Evolutionary conservation across 2,888 invertebrate species (phyloP).

Genomic region (Isotomurus palustris): DNA sequence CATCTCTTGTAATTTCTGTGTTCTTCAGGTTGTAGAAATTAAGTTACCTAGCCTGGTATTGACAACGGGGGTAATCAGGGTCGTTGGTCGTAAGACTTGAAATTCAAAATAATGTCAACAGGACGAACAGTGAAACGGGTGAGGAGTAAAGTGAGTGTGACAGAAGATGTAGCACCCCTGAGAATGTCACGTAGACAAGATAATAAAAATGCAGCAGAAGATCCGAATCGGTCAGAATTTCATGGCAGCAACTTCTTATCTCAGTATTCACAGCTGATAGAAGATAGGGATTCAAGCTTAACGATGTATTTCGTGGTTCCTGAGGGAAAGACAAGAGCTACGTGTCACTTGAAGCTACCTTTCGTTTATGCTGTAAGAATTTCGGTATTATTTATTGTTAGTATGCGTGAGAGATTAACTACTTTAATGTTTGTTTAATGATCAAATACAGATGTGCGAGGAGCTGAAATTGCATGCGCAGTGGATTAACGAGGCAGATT

Average conservation of each 20-base stretch:
- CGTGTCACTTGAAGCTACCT: conserved; percentile 12
- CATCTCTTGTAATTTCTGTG: too few species aligned
- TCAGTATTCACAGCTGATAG: conserved; percentile 5
- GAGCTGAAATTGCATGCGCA: conserved; percentile 59
- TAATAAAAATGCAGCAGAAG: too few species aligned
- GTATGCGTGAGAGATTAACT: background rate
- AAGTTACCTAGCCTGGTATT: too few species aligned
- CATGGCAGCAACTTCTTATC: background rate
- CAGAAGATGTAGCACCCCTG: too few species aligned
- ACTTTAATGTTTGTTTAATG: background rate
- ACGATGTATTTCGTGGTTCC: conserved; percentile 39
- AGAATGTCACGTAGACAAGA: too few species aligned
- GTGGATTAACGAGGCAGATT: conserved; percentile 64
- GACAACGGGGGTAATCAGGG: too few species aligned
- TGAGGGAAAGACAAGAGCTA: conserved; percentile 16
- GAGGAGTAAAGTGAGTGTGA: too few species aligned
- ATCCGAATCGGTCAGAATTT: background rate
- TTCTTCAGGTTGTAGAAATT: too few species aligned
- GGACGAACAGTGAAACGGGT: too few species aligned
- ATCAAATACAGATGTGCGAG: conserved; percentile 37
- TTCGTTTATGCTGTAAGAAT: conserved; percentile 31
- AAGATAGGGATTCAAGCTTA: conserved; percentile 6
- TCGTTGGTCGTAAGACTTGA: too few species aligned
- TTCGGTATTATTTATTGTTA: conserved; percentile 4
- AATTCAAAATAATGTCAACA: too few species aligned